phyloP scores from a whole-genome alignment of 2,113 vertebrate genomes.

The Chloropsis cyanopogon region DNA sequence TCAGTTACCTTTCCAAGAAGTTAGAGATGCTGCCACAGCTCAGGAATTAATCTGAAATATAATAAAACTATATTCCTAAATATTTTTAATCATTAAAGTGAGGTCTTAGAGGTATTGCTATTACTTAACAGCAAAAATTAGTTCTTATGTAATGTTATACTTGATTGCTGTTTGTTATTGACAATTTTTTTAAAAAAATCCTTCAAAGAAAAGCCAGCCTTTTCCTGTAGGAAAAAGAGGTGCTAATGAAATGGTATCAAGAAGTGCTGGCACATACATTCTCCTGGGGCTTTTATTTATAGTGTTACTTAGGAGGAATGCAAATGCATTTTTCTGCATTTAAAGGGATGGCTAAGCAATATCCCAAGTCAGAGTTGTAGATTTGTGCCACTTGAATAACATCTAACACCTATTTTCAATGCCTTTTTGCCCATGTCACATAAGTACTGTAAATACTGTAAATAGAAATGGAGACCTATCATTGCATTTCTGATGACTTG shows the following conservation, averaged over 20 bases:
- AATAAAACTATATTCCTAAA: background rate
- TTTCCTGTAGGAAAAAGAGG: background rate
- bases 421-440: background rate
- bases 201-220: background rate
- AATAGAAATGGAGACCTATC: background rate
- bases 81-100: background rate
- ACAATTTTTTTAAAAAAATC: background rate
- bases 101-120: background rate
- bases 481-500: background rate
- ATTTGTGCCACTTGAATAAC: background rate
- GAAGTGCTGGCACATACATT: background rate
- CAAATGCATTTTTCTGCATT: background rate
- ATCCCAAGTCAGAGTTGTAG: background rate
- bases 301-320: background rate
- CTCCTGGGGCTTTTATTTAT: background rate
- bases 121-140: background rate
- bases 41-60: background rate
- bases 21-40: background rate
- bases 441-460: background rate
- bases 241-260: background rate
- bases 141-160: background rate
- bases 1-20: background rate
- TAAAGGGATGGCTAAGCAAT: background rate
- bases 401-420: background rate
- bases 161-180: background rate